phyloP scores from a whole-genome alignment of 2,888 invertebrate species.

The Endomychus coccineus region DNA sequence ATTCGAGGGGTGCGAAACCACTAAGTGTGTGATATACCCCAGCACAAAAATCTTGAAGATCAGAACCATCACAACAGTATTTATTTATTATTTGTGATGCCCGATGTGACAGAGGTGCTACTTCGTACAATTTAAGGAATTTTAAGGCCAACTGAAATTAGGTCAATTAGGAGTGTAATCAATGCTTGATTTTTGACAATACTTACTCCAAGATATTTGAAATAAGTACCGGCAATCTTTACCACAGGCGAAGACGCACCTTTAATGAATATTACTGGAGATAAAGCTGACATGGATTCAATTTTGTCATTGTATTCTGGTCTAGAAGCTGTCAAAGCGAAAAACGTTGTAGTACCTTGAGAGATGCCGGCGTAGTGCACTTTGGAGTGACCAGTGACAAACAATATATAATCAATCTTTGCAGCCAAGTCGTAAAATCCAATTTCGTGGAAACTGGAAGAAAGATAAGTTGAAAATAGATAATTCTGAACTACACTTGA shows the following conservation, averaged over 20 bases:
- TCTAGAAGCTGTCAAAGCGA: conserved; percentile 51
- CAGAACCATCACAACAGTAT: conserved; percentile 8
- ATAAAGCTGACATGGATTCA: conserved; percentile 54
- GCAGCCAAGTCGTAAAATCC: conserved; percentile 67
- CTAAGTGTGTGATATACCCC: conserved; percentile 2
- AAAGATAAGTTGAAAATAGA: too few relatives aligned
- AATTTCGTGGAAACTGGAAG: conserved; percentile 80
- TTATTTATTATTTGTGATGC: conserved; percentile 2
- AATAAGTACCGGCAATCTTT: background rate
- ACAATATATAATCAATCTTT: conserved; percentile 60
- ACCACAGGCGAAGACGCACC: background rate
- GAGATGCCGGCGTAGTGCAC: conserved; percentile 73
- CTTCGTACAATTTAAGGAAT: conserved; percentile 5
- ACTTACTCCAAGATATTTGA: conserved; percentile 5
- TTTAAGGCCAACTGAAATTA: conserved; percentile 1
- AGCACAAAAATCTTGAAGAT: conserved; percentile 3
- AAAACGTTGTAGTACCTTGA: conserved; percentile 60
- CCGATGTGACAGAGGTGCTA: conserved; percentile 5
- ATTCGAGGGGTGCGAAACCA: conserved; percentile 6
- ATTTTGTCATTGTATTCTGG: conserved; percentile 58
- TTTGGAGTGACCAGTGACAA: conserved; percentile 47
- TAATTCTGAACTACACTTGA: too few relatives aligned
- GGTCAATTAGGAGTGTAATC: too few relatives aligned
- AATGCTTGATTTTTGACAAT: too few relatives aligned
- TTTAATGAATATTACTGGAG: conserved; percentile 52